Conservation (phyloP, 2,888 invertebrate genomes). For the Acheta domesticus region DNA sequence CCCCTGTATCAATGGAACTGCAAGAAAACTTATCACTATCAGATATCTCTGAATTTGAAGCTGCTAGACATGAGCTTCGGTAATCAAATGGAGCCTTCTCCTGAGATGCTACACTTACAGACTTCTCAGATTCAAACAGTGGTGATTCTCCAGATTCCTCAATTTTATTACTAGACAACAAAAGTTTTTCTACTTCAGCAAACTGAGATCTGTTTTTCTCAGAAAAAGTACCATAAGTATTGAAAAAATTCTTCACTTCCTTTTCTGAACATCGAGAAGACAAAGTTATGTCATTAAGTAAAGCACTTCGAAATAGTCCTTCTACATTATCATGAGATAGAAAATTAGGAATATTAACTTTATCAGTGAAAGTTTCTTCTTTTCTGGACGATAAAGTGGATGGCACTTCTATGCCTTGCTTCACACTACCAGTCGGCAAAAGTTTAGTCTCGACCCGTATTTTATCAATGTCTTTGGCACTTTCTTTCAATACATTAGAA, state of each 20-base stretch:
- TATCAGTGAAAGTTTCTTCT: constrained; percentile 18
- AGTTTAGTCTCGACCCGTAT: not conserved
- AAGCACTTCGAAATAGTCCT: constrained; percentile 27
- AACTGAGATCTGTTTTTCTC: constrained; percentile 27
- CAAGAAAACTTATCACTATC: too few species aligned
- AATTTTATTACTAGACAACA: constrained; percentile 18
- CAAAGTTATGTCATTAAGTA: constrained; percentile 28
- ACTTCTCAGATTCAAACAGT: not conserved
- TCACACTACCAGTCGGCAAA: not conserved
- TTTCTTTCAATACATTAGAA: not conserved
- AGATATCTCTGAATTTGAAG: too few species aligned
- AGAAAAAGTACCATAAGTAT: constrained; percentile 29
- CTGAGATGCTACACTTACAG: too few species aligned
- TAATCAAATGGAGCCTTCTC: too few species aligned
- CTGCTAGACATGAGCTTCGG: too few species aligned
- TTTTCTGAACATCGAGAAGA: constrained; percentile 28
- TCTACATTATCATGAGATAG: constrained; percentile 27
- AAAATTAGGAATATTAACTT: constrained; percentile 24
- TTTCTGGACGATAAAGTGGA: not conserved
- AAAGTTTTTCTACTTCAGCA: constrained; percentile 29
- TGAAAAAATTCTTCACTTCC: constrained; percentile 29
- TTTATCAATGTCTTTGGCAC: not conserved
- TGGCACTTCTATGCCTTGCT: not conserved
- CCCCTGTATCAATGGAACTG: not conserved
- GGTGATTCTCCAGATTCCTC: not conserved